Evolutionary conservation across 2,888 invertebrate genomes (phyloP), one percentile per base, ranked within the genome.

Genomic region (Trachelus troglodyta): DNA sequence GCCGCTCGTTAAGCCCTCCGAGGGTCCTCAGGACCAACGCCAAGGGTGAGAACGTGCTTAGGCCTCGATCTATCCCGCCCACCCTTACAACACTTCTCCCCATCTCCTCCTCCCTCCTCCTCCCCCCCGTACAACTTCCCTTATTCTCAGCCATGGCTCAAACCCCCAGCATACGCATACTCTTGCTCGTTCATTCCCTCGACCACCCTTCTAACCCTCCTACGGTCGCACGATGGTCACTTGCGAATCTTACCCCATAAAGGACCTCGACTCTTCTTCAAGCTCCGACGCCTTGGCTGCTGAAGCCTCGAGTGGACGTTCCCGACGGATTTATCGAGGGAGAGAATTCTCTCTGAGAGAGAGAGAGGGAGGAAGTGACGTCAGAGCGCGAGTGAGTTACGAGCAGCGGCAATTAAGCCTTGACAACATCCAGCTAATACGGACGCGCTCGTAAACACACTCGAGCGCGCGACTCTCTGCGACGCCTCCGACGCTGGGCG

Each of bases 21-120:
- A 91, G 91, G 90, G 90, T 90, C 90, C 91, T 91, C 90, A 89
- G 85, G 86, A 84, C 85, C 85, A 87, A 84, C 86, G 87, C 91
- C 90, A 91, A 91, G 91, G 91, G 91, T 90, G 91, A 91, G 90
- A 91, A 91, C 91, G 91, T 91, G 91, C 91, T 91, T 88, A 87
- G 90, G 88, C 89, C 88, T 87, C 86, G 83, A 88, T 88, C 88
- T 83, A 79, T 88, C 88, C 89, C 87, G 4, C 71, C 71, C 71
- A 33, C 71, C 71, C 31, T 71, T 88, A 88, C 83, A 79, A 88
- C 88, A 88, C 87, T 86, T 86, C 87, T 82, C 84, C 85, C 84
- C 34, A 34, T 34, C 34, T 34, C 34, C 34, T 34, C 34, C 34
- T 9, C 34, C 34, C 6, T 0, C 33, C 34, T 83, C 80, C 11